Evolutionary conservation across 2,888 invertebrate genomes (phyloP).

Genomic region (Archips xylosteana): DNA sequence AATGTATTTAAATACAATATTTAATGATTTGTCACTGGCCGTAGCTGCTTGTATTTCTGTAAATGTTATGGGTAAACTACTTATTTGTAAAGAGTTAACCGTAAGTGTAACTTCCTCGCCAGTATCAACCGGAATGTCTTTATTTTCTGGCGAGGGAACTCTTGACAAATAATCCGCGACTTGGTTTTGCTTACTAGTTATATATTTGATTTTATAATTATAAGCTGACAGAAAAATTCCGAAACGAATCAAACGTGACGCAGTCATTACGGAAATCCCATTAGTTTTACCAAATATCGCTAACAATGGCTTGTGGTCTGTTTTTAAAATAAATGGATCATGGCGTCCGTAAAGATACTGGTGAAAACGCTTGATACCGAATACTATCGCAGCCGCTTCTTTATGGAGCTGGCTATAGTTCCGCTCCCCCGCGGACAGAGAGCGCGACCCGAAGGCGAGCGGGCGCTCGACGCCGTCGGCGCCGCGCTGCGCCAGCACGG

Average conservation of each 20-base stretch:
- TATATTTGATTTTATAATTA: slow-evolving; percentile 19
- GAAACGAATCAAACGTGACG: slow-evolving; percentile 29
- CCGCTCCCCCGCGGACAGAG: slow-evolving; percentile 17
- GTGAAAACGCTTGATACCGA: slow-evolving; percentile 8
- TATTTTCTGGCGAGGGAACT: background rate
- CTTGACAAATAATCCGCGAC: background rate
- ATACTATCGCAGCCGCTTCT: slow-evolving; percentile 15
- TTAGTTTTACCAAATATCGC: slow-evolving; percentile 16
- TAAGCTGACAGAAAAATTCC: slow-evolving; percentile 36
- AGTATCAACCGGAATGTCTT: background rate
- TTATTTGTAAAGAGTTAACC: slow-evolving; percentile 14
- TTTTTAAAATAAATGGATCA: slow-evolving; percentile 15
- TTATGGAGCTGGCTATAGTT: slow-evolving; percentile 30
- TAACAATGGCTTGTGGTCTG: slow-evolving; percentile 13
- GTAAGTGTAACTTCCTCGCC: background rate
- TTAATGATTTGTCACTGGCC: slow-evolving; percentile 5
- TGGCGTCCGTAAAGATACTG: slow-evolving; percentile 12
- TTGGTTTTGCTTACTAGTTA: background rate
- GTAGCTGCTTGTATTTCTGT: slow-evolving; percentile 10
- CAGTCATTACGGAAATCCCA: slow-evolving; percentile 16
- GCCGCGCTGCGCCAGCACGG: slow-evolving; percentile 36
- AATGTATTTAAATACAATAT: background rate
- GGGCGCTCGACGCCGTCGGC: slow-evolving; percentile 31
- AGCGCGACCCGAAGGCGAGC: slow-evolving; percentile 39
- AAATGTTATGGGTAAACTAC: background rate